Conservation (phyloP, 64 coral and sea anemone genomes). For the Pocillopora verrucosa region DNA sequence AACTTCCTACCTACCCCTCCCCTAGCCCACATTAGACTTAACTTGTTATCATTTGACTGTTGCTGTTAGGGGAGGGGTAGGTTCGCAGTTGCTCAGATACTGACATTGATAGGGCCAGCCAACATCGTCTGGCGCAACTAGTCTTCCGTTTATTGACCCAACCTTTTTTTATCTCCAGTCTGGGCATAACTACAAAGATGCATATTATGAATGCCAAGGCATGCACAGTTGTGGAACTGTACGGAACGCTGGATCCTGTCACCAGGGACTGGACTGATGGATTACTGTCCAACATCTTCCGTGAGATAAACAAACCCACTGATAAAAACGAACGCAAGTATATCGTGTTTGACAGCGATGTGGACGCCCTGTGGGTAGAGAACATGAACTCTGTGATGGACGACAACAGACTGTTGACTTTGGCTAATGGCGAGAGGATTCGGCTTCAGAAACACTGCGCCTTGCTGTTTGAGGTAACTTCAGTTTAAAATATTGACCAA, state of each 20-base stretch:
- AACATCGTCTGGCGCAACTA: background rate
- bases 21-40: too few relatives aligned
- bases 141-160: background rate
- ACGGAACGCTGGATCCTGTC: conserved; percentile 93
- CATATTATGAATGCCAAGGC: conserved; percentile 96
- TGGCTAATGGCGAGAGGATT: conserved; percentile 98
- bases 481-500: background rate
- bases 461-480: conserved; percentile 93
- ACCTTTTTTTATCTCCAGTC: conserved; percentile 32
- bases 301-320: conserved; percentile 98
- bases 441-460: conserved; percentile 97
- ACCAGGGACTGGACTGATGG: conserved; percentile 99
- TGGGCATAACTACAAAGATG: conserved; percentile 88
- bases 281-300: conserved; percentile 92
- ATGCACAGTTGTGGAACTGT: conserved; percentile 92
- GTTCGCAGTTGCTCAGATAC: background rate
- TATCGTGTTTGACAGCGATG: conserved; percentile 97
- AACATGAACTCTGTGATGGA: conserved; percentile 99
- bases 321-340: conserved; percentile 99
- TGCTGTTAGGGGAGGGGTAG: too few relatives aligned
- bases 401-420: conserved; percentile 88
- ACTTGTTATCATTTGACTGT: too few relatives aligned
- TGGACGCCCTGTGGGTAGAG: conserved; percentile 98
- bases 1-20: too few relatives aligned
- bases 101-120: too few relatives aligned